phyloP scores from a whole-genome alignment of 1,140 invertebrate species.

The Pteromalus puparum region DNA sequence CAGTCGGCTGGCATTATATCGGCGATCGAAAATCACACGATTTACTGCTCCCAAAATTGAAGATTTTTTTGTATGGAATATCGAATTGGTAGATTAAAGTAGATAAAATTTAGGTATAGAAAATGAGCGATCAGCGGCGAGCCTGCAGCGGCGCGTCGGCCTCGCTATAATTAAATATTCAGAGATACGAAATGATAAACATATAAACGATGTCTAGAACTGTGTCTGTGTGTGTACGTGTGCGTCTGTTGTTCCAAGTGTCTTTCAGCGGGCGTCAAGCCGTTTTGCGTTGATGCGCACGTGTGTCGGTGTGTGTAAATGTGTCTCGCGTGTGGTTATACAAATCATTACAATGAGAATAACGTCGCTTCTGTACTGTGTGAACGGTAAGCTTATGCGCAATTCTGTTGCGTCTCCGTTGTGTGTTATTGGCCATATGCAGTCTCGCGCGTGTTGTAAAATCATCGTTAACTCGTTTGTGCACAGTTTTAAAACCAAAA shows the following conservation, averaged over 20 bases:
- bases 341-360: background rate
- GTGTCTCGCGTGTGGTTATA: background rate
- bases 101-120: no score
- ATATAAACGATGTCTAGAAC: background rate
- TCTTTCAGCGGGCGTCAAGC: background rate
- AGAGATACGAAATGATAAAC: background rate
- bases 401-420: background rate
- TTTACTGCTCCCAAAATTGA: no score
- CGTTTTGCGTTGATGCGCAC: background rate
- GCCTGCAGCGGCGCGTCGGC: conserved; percentile 71
- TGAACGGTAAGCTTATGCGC: conserved; percentile 32
- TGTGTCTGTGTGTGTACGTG: background rate
- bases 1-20: no score
- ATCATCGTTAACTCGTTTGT: conserved; percentile 22
- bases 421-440: background rate
- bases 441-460: background rate
- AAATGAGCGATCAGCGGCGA: conserved; percentile 73
- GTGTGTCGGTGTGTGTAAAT: background rate
- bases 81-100: no score
- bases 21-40: no score
- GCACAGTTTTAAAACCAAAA: conserved; percentile 38
- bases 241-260: background rate
- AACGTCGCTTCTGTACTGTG: background rate
- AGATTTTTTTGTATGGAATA: no score
- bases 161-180: conserved; percentile 45